phyloP scores from a whole-genome alignment of 2,888 invertebrate genomes.

The Conomelus anceps region DNA sequence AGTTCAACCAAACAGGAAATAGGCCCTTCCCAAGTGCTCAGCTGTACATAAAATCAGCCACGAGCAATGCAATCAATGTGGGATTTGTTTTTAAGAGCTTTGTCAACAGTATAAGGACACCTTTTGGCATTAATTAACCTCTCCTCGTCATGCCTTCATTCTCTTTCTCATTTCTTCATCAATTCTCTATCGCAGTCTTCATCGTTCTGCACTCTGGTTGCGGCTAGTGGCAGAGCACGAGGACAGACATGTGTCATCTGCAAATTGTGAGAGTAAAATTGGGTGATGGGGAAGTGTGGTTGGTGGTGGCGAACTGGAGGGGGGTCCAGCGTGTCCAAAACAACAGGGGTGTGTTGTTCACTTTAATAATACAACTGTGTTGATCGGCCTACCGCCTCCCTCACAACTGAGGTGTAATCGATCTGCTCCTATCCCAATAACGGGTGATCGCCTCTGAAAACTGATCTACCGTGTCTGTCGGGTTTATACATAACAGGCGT shows the following conservation, averaged over 20 bases:
- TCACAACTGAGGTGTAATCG: not conserved
- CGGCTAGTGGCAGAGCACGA: not conserved
- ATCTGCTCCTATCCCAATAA: not conserved
- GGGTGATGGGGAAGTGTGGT: too few species aligned
- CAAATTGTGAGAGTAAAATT: too few species aligned
- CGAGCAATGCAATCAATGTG: not conserved
- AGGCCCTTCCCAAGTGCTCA: not conserved
- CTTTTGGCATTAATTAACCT: not conserved
- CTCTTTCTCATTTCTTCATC: not conserved
- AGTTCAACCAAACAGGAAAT: not conserved
- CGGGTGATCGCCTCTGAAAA: not conserved
- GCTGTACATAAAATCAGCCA: not conserved
- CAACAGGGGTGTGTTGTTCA: not conserved
- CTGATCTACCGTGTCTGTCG: not conserved
- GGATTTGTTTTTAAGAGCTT: not conserved
- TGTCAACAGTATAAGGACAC: not conserved
- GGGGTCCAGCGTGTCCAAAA: not conserved
- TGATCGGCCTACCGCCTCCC: not conserved
- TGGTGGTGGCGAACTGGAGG: too few species aligned
- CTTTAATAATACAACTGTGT: not conserved
- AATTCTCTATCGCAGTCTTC: not conserved
- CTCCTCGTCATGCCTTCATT: not conserved
- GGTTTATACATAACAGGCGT: not conserved
- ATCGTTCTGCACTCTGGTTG: not conserved
- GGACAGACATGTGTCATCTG: not conserved